Percentiles rank a stretch among this genome's conserved stretches.
Evolutionary conservation across 2,797 vertebrate genomes (phyloP).

Genomic region (Pelochelys cantorii): DNA sequence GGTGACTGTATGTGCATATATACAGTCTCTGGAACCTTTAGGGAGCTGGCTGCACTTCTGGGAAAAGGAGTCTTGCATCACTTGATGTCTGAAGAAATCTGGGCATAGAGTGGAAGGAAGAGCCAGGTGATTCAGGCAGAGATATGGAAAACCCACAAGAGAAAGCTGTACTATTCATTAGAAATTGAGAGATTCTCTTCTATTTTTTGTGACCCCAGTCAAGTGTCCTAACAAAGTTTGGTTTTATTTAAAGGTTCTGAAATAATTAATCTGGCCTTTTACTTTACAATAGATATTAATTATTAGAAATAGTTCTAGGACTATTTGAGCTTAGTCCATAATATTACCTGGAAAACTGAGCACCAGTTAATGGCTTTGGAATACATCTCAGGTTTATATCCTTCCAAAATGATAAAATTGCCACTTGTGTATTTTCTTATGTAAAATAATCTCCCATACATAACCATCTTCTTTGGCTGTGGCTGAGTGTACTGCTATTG

Average conservation of each 20-base stretch:
- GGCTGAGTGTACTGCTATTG: not conserved
- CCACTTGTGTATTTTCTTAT: conserved; percentile 68
- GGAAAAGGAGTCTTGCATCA: not conserved
- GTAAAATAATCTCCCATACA: not conserved
- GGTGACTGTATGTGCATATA: not conserved
- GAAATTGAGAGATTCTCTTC: not conserved
- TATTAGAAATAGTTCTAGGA: conserved; percentile 54
- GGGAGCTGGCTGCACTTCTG: not conserved
- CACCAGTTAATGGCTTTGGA: conserved; percentile 56
- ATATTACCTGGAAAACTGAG: conserved; percentile 68
- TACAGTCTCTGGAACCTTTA: not conserved
- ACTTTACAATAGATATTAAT: conserved; percentile 60
- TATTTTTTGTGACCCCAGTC: not conserved
- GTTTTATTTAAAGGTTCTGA: conserved; percentile 7
- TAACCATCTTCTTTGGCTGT: conserved; percentile 30
- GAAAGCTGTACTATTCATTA: not conserved
- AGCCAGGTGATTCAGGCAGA: not conserved
- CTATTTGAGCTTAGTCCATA: conserved; percentile 70
- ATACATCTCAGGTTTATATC: conserved; percentile 53
- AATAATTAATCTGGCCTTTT: conserved; percentile 12
- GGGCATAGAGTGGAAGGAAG: not conserved
- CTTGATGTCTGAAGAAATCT: not conserved
- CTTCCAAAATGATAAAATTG: conserved; percentile 56
- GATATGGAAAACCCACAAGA: not conserved
- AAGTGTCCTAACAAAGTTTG: not conserved